A percentile compares a stretch with the other conserved stretches of the same genome.
Conservation (phyloP, 2,797 vertebrate species). For the Xenentodon cancila region DNA sequence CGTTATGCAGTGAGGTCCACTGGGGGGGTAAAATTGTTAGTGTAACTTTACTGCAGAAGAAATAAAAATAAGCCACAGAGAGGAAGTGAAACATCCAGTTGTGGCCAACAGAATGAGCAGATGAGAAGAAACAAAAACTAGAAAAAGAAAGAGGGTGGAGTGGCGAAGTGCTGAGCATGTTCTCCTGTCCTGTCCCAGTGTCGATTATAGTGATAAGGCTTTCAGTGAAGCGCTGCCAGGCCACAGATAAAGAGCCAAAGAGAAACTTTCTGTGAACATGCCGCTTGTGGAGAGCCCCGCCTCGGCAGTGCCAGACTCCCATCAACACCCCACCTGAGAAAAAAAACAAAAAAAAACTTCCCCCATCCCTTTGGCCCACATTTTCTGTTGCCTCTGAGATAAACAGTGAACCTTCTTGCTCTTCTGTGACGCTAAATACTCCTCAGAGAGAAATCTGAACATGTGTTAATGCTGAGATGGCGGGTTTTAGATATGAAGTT, state of each 20-base stretch:
- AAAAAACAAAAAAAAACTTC: constrained; percentile 6
- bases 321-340: constrained; percentile 38
- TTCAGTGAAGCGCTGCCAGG: constrained; percentile 82
- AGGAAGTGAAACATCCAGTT: constrained; percentile 23
- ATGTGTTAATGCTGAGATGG: background rate
- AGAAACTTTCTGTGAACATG: constrained; percentile 73
- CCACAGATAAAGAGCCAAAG: constrained; percentile 78
- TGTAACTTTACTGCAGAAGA: constrained; percentile 1
- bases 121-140: constrained; percentile 23
- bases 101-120: constrained; percentile 11
- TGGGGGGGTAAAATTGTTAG: background rate
- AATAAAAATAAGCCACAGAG: background rate
- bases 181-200: constrained; percentile 61
- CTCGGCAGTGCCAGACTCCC: constrained; percentile 58
- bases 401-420: background rate
- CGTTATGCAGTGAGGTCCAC: constrained; percentile 6
- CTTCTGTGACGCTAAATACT: background rate
- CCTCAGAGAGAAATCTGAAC: constrained; percentile 8
- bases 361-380: constrained; percentile 11
- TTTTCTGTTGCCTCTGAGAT: constrained; percentile 5
- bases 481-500: too few species aligned
- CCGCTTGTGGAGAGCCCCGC: constrained; percentile 64
- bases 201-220: constrained; percentile 82
- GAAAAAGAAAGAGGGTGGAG: constrained; percentile 1
- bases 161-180: constrained; percentile 56